Percentiles rank a stretch among this genome's conserved stretches.
phyloP scores from a whole-genome alignment of 2,113 vertebrate genomes.

The Brachyistius frenatus region DNA sequence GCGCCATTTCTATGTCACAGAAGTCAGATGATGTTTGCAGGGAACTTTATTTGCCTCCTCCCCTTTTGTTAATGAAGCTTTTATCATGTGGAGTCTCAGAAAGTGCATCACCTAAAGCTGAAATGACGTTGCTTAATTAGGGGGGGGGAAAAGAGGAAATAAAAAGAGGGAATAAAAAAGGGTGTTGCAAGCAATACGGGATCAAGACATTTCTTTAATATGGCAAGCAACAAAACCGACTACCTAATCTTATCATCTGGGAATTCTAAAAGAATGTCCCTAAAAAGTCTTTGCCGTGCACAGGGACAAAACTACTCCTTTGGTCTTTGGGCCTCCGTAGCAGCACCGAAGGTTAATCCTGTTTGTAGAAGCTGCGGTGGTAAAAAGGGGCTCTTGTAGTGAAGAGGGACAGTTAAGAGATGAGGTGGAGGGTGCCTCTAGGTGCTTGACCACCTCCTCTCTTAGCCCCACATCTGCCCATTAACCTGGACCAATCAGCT shows the following conservation, averaged over 20 bases:
- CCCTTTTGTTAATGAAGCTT: conserved; percentile 22
- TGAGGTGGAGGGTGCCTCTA: conserved; percentile 79
- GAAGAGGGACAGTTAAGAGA: conserved; percentile 82
- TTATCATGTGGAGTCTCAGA: conserved; percentile 18
- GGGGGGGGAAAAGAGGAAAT: background rate
- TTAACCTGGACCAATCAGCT: conserved; percentile 86
- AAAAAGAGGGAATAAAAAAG: background rate
- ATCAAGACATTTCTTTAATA: background rate
- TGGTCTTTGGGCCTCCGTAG: background rate
- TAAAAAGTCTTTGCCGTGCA: background rate
- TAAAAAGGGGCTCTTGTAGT: conserved; percentile 79
- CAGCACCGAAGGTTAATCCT: conserved; percentile 81
- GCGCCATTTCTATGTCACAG: conserved; percentile 38
- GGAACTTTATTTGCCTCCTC: background rate
- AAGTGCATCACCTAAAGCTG: background rate
- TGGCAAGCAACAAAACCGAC: background rate
- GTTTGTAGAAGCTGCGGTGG: conserved; percentile 74
- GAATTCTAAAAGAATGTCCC: background rate
- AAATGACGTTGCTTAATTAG: conserved; percentile 7
- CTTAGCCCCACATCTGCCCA: conserved; percentile 80
- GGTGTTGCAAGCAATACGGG: background rate
- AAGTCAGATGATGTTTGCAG: conserved; percentile 13
- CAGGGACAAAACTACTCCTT: conserved; percentile 18
- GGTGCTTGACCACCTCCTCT: conserved; percentile 82
- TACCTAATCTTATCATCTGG: background rate